Base-by-base conservation (phyloP, 2,113 vertebrate genomes). In the Eudyptes chrysolophus region DNA sequence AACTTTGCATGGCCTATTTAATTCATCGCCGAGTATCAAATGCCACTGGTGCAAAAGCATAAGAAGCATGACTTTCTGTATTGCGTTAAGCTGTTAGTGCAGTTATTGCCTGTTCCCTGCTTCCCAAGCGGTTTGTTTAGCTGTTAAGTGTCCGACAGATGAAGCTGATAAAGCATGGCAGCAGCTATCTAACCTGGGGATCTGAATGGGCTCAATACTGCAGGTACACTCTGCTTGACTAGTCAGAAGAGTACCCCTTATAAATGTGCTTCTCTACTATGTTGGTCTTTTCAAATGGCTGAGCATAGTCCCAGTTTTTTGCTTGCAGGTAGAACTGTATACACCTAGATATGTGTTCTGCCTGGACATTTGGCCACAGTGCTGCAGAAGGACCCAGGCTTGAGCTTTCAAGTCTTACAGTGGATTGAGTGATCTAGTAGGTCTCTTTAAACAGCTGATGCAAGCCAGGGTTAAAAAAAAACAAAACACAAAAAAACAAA, bases 161-260 rank as follows among this genome's bases (percentile, higher is more conserved):
- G 49, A 86, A 89, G 66, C 15, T 75, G 93, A 93, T 92, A 92
- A 62, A 79, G 91, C 89, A 84, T 2, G 40, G 79, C 87, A 81
- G 78, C 90, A 71, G 62, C 36, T 72, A 76, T 78, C 89, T 54
- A 6, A 75, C 15, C 22, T 22, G 44, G 65, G 70, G 26, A 94
- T 82, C 69, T 61, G 55, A 68, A 69, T 2, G 22, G 76, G 61
- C 34, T 87, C 68, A 21, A 7, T 29, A 27, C 70, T 58, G 15
- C 69, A 72, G 57, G 60, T 25, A 71, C 38, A 16, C 40, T 80
- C 79, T 55, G 66, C 49, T 61, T n/a, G 29, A 25, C 58, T 34
- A 10, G 5, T 26, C 94, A 78, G 27, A 86, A 32, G 11, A 42
- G 14, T 5, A 22, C 27, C 69, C 40, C 29, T 65, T 13, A 26